Conservation (phyloP, 2,113 vertebrate species). For the Microcebus murinus region DNA sequence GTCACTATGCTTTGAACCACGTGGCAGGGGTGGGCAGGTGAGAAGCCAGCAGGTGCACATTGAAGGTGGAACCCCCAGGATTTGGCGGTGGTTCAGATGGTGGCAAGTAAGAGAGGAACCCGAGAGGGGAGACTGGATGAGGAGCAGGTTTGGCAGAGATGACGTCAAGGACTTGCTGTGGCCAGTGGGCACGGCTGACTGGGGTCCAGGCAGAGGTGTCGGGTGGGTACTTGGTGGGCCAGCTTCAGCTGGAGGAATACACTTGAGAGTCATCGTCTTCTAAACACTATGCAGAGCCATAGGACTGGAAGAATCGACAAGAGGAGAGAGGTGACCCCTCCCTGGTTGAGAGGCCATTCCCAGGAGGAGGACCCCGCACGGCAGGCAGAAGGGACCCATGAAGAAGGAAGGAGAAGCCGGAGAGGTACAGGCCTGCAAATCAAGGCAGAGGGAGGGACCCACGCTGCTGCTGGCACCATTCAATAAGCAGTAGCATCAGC, state of each 20-base stretch:
- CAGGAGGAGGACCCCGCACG: background rate
- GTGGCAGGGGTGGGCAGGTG: no score
- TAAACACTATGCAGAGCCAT: fast-evolving
- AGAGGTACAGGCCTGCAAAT: background rate
- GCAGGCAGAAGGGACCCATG: background rate
- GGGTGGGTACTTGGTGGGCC: background rate
- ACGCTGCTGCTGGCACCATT: fast-evolving
- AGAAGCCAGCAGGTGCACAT: background rate
- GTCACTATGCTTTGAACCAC: fast-evolving
- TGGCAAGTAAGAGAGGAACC: background rate
- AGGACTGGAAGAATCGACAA: background rate
- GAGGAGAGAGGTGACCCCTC: background rate
- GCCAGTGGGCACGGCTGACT: fast-evolving
- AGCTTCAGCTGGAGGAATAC: background rate
- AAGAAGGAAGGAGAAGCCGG: background rate
- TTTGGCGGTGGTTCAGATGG: background rate
- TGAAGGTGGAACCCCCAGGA: background rate
- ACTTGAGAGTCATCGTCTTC: fast-evolving
- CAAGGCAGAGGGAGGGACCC: background rate
- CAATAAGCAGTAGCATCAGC: no score
- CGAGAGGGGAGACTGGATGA: background rate
- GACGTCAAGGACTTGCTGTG: background rate
- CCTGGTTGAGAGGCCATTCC: background rate
- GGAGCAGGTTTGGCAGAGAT: no score
- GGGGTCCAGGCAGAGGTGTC: background rate